phyloP scores from a whole-genome alignment of 2,888 invertebrate genomes.

The Ganaspis brasiliensis region DNA sequence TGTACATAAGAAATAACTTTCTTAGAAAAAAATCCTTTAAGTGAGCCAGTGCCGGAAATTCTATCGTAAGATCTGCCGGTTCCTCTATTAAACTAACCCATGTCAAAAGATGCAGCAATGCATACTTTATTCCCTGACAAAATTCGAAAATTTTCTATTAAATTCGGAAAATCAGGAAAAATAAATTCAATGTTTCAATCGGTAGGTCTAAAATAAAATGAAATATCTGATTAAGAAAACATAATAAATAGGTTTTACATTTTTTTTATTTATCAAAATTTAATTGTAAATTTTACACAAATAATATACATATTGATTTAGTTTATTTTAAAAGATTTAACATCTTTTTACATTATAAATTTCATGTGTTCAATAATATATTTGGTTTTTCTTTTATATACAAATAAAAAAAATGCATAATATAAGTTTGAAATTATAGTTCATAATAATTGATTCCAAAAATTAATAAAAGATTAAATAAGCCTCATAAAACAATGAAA shows the following conservation, averaged over 20 bases:
- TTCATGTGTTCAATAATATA: background rate
- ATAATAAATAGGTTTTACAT: constrained; percentile 27
- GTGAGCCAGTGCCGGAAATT: constrained; percentile 57
- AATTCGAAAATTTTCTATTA: background rate
- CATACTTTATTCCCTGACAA: constrained; percentile 46
- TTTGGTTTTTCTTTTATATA: background rate
- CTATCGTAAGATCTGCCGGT: constrained; percentile 62
- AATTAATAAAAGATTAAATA: background rate
- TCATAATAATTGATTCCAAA: background rate
- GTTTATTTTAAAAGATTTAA: background rate
- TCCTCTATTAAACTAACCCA: constrained; percentile 59
- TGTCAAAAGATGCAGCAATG: constrained; percentile 57
- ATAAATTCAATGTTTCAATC: background rate
- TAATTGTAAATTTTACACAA: background rate
- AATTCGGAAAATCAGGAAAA: constrained; percentile 21
- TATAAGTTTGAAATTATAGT: background rate
- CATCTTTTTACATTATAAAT: background rate
- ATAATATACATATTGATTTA: background rate
- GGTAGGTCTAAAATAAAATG: constrained; percentile 30
- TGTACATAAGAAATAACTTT: constrained; percentile 56
- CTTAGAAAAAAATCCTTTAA: constrained; percentile 59
- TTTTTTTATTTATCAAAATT: constrained; percentile 22
- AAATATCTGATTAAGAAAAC: background rate
- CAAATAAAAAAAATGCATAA: background rate
- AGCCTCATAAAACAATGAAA: too few species aligned